Conservation (phyloP, 2,888 invertebrate species). For the Priocnemis perturbator region DNA sequence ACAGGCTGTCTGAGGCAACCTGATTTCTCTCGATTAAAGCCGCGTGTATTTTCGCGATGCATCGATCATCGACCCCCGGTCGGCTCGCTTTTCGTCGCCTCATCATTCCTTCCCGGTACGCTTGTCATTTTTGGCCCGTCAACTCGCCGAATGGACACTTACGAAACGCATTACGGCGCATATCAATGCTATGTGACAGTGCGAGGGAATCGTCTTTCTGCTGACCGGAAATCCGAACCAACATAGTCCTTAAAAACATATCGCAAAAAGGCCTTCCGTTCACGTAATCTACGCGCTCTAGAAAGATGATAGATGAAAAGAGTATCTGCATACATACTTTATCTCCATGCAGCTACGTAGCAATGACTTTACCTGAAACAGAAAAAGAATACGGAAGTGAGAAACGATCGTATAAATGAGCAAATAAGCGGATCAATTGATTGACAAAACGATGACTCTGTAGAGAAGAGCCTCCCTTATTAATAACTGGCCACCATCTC, state of each 20-base stretch:
- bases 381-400: conserved; percentile 30
- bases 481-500: too few relatives aligned
- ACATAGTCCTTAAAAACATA: neutral
- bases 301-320: too few relatives aligned
- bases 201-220: conserved; percentile 34
- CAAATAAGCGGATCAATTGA: neutral
- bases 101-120: conserved; percentile 33
- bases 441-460: too few relatives aligned
- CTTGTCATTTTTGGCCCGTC: conserved; percentile 46
- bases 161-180: conserved; percentile 25
- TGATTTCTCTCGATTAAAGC: conserved; percentile 36
- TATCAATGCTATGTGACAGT: neutral
- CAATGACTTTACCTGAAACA: conserved; percentile 43
- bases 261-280: neutral
- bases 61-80: conserved; percentile 41
- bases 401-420: conserved; percentile 14
- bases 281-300: too few relatives aligned
- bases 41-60: conserved; percentile 13
- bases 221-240: conserved; percentile 8
- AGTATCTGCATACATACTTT: too few relatives aligned
- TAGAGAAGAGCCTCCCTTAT: too few relatives aligned
- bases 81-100: conserved; percentile 28
- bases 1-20: conserved; percentile 19
- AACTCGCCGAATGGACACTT: conserved; percentile 26
- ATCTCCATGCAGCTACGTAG: too few relatives aligned